Conservation (phyloP, 2,113 vertebrate genomes). For the Phalacrocorax aristotelis region DNA sequence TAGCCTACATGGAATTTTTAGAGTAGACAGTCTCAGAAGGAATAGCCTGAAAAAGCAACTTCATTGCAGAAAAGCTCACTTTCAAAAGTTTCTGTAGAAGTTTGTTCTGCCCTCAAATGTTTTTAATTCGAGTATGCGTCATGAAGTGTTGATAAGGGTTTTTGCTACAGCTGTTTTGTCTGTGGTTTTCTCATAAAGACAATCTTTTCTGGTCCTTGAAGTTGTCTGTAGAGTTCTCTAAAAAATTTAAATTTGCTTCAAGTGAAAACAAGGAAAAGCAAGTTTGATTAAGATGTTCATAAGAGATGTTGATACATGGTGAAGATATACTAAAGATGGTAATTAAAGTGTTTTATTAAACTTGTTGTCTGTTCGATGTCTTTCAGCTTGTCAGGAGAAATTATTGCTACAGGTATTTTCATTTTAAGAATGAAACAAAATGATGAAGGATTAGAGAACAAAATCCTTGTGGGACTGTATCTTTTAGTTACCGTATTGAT, state of each 20-base stretch:
- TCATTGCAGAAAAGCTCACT: not conserved
- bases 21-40: not conserved
- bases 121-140: not conserved
- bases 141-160: not conserved
- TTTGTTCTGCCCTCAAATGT: not conserved
- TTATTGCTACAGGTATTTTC: conserved; percentile 28
- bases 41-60: not conserved
- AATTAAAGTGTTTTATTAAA: conserved; percentile 53
- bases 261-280: conserved; percentile 45
- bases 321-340: not conserved
- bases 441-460: conserved; percentile 11
- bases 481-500: not conserved
- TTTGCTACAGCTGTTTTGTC: not conserved
- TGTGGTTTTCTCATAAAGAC: not conserved
- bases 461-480: not conserved
- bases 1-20: not conserved
- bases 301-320: not conserved
- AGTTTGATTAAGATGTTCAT: conserved; percentile 20
- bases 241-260: conserved; percentile 25
- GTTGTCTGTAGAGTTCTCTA: not conserved
- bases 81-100: not conserved
- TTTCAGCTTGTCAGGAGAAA: conserved; percentile 34
- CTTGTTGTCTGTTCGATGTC: not conserved
- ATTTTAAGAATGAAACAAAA: conserved; percentile 18
- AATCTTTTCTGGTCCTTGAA: not conserved